Evolutionary conservation across 2,113 vertebrate genomes (phyloP).

Genomic region (Nestor notabilis): DNA sequence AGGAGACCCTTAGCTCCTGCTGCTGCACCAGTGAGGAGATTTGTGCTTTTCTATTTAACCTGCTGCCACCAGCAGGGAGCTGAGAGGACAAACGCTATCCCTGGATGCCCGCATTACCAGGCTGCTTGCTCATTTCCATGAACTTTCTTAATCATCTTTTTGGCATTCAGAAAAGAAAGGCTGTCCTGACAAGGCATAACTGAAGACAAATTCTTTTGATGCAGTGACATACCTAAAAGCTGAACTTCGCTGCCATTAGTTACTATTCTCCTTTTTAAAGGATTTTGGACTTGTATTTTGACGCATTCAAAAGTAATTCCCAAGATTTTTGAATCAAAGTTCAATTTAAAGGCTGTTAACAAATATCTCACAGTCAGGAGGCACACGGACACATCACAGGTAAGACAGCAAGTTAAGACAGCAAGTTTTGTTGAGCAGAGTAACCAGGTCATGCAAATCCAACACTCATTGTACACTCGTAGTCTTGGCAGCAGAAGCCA

Average conservation of each 20-base stretch:
- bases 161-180: neutral
- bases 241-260: neutral
- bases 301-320: neutral
- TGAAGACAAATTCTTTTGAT: neutral
- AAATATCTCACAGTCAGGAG: neutral
- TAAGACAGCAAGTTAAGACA: neutral
- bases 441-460: neutral
- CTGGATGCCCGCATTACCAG: neutral
- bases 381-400: neutral
- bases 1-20: neutral
- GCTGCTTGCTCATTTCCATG: neutral
- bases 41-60: neutral
- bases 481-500: neutral
- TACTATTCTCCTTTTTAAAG: neutral
- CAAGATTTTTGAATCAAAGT: neutral
- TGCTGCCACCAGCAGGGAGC: neutral
- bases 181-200: neutral
- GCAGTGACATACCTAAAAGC: neutral
- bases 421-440: neutral
- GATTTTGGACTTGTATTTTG: neutral
- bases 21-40: neutral
- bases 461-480: neutral
- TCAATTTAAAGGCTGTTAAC: neutral
- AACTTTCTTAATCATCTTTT: neutral
- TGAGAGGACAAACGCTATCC: neutral